These are phyloP conservation scores for Kryptolebias ocellatus DNA, from an alignment of 2,797 vertebrate species.

Conservation along the genomic window DNA sequence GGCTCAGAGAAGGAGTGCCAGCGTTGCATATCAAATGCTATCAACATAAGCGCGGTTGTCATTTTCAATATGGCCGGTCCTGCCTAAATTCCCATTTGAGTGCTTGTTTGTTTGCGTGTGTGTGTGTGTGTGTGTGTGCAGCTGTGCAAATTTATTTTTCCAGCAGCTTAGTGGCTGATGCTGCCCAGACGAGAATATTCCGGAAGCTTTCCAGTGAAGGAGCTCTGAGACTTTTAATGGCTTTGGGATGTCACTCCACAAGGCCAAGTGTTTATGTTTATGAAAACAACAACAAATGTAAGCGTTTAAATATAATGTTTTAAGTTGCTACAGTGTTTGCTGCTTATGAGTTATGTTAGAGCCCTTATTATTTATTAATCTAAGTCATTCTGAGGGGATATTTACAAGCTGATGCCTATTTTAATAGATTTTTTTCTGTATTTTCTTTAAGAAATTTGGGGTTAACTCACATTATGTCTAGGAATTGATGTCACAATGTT, in stretches of 20 bases:
- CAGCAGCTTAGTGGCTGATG: slow-evolving; percentile 58
- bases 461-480: not conserved
- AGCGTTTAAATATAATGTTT: not conserved
- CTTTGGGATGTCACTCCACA: slow-evolving; percentile 12
- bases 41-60: slow-evolving; percentile 34
- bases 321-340: not conserved
- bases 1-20: slow-evolving; percentile 29
- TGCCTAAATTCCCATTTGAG: slow-evolving; percentile 45
- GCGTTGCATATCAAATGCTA: slow-evolving; percentile 42
- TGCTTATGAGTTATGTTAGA: not conserved
- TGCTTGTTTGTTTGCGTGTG: slow-evolving; percentile 4
- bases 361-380: not conserved
- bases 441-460: no score
- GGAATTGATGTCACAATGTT: not conserved
- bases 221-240: slow-evolving; percentile 37
- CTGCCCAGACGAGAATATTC: slow-evolving; percentile 40
- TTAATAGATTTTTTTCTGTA: no score
- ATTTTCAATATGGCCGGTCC: slow-evolving; percentile 41
- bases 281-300: slow-evolving; percentile 1
- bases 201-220: slow-evolving; percentile 49
- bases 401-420: not conserved
- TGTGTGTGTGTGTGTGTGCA: slow-evolving; percentile 12
- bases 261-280: slow-evolving; percentile 6
- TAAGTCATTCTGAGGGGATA: not conserved
- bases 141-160: slow-evolving; percentile 64